Conservation (phyloP, 2,113 vertebrate species). For the Nipponia nippon region DNA sequence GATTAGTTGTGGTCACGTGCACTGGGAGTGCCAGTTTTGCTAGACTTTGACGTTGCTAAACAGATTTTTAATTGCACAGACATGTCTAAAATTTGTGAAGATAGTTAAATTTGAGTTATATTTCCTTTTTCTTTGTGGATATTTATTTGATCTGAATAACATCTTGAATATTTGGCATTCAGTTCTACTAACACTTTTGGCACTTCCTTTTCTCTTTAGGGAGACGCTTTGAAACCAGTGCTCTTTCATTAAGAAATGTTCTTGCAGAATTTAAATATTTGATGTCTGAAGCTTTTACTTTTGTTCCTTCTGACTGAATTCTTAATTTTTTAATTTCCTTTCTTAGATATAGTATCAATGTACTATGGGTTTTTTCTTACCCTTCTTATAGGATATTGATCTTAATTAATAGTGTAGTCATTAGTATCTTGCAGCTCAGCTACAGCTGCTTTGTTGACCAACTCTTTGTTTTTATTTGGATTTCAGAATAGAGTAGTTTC, state of each 20-base stretch:
- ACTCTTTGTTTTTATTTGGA: neutral
- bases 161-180: conserved; percentile 2
- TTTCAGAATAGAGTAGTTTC: neutral
- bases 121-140: conserved; percentile 1
- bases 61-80: neutral
- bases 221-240: neutral
- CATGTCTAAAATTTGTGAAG: neutral
- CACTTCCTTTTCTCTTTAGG: neutral
- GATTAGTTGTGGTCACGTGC: neutral
- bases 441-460: neutral
- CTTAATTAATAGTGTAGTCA: neutral
- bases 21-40: conserved; percentile 5
- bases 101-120: neutral
- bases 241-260: neutral
- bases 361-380: neutral
- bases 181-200: neutral
- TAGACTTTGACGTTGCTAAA: conserved; percentile 17
- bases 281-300: neutral
- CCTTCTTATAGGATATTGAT: neutral
- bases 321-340: neutral
- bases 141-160: neutral
- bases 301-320: neutral
- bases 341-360: neutral
- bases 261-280: conserved; percentile 1
- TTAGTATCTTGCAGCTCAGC: neutral